phyloP scores from a whole-genome alignment of 2,113 vertebrate genomes.

The Pteropus alecto region DNA sequence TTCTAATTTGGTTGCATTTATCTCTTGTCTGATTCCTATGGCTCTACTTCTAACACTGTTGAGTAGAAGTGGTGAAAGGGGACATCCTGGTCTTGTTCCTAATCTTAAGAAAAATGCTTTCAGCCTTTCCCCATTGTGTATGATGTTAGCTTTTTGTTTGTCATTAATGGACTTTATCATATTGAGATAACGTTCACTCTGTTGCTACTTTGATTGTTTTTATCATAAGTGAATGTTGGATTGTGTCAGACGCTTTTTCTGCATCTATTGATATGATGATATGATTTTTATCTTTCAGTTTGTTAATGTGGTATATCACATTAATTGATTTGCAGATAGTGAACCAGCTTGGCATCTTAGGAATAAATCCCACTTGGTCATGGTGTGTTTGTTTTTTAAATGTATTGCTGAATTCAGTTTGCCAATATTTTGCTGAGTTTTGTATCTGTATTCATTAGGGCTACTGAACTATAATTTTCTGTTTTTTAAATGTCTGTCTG shows the following conservation, averaged over 20 bases:
- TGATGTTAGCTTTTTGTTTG: neutral
- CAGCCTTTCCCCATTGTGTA: neutral
- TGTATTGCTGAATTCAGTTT: too few species aligned
- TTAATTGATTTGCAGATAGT: neutral
- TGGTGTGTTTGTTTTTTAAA: too few species aligned
- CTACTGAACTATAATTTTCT: neutral
- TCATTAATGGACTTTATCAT: neutral
- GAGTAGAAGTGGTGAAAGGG: neutral
- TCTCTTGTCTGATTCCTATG: neutral
- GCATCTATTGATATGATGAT: neutral
- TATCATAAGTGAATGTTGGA: neutral
- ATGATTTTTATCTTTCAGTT: neutral
- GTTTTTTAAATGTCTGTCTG: neutral
- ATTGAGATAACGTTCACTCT: neutral
- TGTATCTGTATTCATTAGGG: too few species aligned
- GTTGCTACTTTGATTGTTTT: too few species aligned
- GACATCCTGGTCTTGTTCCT: too few species aligned
- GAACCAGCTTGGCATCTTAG: neutral
- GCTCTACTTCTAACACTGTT: neutral
- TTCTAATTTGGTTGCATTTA: neutral
- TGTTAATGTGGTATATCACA: neutral
- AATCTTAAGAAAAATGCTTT: neutral
- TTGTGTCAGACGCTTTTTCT: neutral
- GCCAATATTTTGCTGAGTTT: too few species aligned
- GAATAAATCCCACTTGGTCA: too few species aligned